Evolutionary conservation across 2,888 invertebrate species (phyloP), one percentile per base, ranked within the genome.

Genomic region (Pseudeuparius sepicola): DNA sequence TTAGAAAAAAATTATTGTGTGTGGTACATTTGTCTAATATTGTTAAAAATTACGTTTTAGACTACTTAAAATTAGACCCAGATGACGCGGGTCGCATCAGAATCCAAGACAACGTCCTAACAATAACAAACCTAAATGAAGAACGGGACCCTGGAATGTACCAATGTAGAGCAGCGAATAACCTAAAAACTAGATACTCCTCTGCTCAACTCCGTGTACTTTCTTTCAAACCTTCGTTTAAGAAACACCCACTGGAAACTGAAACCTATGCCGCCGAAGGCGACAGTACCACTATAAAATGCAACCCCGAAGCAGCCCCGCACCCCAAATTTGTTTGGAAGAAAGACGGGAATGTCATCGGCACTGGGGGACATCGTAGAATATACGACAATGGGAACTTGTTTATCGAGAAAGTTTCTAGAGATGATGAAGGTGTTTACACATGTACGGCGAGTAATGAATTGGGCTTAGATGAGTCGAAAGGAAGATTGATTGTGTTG

Each of bases 251-350:
- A 0, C 61, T 94, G 14, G 87, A 90, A 57, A 73, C 83, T 1
- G 90, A 90, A 65, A 86, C 86, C 3, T 92, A 89, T 59, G 93
- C 90, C 0, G 88, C 88, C 2, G 84, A 89, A 58, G 81, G 82
- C 44, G 88, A 90, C 9, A 93, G 92, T 59, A 83, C 87, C 1
- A 92, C 93, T 0, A 80, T 96, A 34, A 71, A 75, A 34, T 96
- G 94, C 56, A 79, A 84, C 55, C 94, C 94, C 0, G 94, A 96
- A 64, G 93, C 93, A 9, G 92, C 94, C 1, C 94, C 96, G 0
- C 73, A 74, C 48, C 90, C 93, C 0, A 75, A 78, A 45, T 88
- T 88, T 54, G 73, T 76, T 20, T 96, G 94, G 94, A 85, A 82
- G 50, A 88, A 89, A 56, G 84, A 92, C 62, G 83, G 81, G 4